These are phyloP conservation scores for Hypothenemus hampei DNA, from an alignment of 1,140 invertebrate species.

Conservation along the genomic window DNA sequence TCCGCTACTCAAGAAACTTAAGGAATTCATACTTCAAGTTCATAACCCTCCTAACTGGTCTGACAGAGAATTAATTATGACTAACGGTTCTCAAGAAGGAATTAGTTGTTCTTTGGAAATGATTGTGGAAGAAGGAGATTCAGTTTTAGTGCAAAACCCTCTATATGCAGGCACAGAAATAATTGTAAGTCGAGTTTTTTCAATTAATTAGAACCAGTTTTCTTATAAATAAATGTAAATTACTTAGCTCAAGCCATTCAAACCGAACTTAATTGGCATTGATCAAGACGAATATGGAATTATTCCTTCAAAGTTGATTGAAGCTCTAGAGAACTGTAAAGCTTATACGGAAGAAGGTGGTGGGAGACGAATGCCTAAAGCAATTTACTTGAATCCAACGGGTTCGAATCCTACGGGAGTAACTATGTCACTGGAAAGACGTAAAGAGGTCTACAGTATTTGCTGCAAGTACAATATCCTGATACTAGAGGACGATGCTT, in stretches of 20 bases:
- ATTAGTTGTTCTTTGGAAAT: constrained; percentile 68
- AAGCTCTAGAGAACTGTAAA: constrained; percentile 47
- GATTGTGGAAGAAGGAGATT: constrained; percentile 60
- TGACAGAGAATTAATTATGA: constrained; percentile 59
- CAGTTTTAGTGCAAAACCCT: constrained; percentile 64
- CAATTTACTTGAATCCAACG: constrained; percentile 58
- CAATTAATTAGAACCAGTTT: neutral
- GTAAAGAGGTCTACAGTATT: constrained; percentile 67
- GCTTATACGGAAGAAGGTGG: constrained; percentile 42
- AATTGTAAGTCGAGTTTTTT: constrained; percentile 58
- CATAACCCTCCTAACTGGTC: constrained; percentile 63
- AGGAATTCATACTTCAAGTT: constrained; percentile 57
- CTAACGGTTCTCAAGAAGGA: constrained; percentile 70
- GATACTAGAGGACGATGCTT: constrained; percentile 79
- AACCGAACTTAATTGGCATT: constrained; percentile 49
- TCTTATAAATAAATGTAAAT: neutral
- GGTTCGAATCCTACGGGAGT: constrained; percentile 67
- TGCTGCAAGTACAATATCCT: constrained; percentile 71
- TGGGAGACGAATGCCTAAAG: constrained; percentile 53
- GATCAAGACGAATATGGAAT: constrained; percentile 52
- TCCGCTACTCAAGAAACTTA: constrained; percentile 57
- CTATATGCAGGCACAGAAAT: constrained; percentile 64
- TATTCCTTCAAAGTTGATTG: constrained; percentile 46
- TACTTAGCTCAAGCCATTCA: constrained; percentile 50
- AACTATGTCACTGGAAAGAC: constrained; percentile 59